phyloP scores from a whole-genome alignment of 2,888 invertebrate genomes.

The Vesta saturnalis region DNA sequence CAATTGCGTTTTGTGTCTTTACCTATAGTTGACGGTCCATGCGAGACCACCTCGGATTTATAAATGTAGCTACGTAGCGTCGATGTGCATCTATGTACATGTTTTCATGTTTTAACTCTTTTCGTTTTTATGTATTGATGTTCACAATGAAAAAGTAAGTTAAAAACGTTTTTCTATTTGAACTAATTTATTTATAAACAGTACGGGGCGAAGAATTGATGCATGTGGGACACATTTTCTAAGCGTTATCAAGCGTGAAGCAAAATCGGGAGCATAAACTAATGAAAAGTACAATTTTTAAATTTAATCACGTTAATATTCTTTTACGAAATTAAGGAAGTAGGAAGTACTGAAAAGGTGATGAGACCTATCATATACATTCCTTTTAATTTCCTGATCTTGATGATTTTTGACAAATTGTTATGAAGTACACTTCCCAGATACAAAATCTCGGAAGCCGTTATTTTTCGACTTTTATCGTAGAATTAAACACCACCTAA shows the following conservation, averaged over 20 bases:
- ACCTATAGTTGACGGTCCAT: not conserved
- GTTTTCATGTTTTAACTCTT: no score
- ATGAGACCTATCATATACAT: not conserved
- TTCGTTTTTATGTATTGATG: no score
- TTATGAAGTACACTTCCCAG: not conserved
- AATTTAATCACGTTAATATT: not conserved
- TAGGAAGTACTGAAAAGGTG: not conserved
- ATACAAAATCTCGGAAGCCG: not conserved
- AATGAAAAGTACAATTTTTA: not conserved
- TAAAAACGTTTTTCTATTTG: no score
- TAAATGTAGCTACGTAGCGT: no score
- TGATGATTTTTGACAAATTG: no score
- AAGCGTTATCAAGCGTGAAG: not conserved
- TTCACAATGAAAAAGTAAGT: not conserved
- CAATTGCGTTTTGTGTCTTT: conserved; percentile 3
- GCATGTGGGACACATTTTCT: not conserved
- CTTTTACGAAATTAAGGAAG: not conserved
- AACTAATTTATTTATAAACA: not conserved
- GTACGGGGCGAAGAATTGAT: not conserved
- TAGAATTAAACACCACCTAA: conserved; percentile 1
- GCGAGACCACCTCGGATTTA: no score
- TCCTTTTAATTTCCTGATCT: not conserved
- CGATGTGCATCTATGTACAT: no score
- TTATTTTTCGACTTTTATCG: not conserved
- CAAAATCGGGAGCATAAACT: not conserved